These are phyloP conservation scores for Troglohyphantes excavatus DNA, from an alignment of 2,888 invertebrate genomes.

Conservation along the genomic window DNA sequence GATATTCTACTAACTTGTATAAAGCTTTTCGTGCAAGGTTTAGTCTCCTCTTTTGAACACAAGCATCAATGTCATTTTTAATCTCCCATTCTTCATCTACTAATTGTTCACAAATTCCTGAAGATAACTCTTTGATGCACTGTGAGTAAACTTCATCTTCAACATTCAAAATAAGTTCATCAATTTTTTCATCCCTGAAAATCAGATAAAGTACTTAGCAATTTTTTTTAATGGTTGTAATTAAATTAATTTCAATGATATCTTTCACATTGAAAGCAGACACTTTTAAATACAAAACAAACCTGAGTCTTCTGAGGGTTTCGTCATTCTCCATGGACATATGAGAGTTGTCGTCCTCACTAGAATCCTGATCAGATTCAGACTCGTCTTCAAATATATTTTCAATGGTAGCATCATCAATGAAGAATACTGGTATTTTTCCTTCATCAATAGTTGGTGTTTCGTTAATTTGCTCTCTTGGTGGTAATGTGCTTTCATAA, in stretches of 20 bases:
- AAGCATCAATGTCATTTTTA: constrained; percentile 25
- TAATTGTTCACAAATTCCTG: constrained; percentile 37
- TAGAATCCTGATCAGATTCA: not conserved
- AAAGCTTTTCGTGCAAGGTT: constrained; percentile 22
- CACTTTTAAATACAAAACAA: not conserved
- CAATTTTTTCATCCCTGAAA: constrained; percentile 38
- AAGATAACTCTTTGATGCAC: constrained; percentile 32
- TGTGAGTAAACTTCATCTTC: constrained; percentile 40
- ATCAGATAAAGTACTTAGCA: not conserved
- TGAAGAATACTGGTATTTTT: too few species aligned
- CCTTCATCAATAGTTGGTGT: too few species aligned
- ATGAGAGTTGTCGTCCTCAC: not conserved
- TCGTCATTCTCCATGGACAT: constrained; percentile 30
- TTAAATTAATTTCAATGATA: too few species aligned
- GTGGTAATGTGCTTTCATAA: too few species aligned
- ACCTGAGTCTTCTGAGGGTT: constrained; percentile 29
- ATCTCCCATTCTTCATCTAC: constrained; percentile 16
- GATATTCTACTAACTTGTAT: constrained; percentile 28
- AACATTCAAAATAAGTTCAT: constrained; percentile 1
- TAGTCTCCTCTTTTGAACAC: not conserved
- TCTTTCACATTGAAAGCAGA: not conserved
- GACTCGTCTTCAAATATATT: not conserved
- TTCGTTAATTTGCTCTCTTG: too few species aligned
- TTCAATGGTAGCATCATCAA: too few species aligned
- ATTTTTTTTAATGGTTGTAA: too few species aligned